Percentiles rank a stretch among this genome's conserved stretches.
Evolutionary conservation across 2,888 invertebrate species (phyloP).

Genomic region (Rhingia rostrata): DNA sequence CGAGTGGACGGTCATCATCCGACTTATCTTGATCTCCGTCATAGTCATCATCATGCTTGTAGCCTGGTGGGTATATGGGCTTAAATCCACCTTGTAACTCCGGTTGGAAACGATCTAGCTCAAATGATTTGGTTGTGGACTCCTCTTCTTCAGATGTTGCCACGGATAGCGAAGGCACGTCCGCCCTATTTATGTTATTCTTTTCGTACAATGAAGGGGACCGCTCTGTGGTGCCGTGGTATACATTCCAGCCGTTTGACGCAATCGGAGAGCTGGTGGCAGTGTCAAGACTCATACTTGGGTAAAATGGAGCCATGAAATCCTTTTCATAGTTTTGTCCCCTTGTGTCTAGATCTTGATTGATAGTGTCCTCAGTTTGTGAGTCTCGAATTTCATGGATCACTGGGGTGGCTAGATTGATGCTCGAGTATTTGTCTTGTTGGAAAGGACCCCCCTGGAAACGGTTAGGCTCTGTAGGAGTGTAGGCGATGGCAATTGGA

Average conservation of each 20-base stretch:
- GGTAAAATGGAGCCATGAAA: conserved; percentile 88
- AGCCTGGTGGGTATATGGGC: conserved; percentile 86
- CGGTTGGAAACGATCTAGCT: conserved; percentile 87
- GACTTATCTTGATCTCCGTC: conserved; percentile 73
- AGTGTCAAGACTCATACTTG: conserved; percentile 85
- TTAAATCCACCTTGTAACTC: conserved; percentile 88
- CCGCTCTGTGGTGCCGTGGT: conserved; percentile 80
- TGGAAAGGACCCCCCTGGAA: conserved; percentile 73
- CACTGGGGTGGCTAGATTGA: conserved; percentile 83
- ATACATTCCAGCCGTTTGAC: conserved; percentile 86
- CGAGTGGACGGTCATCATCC: conserved; percentile 76
- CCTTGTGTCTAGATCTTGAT: conserved; percentile 80
- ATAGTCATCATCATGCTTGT: conserved; percentile 76
- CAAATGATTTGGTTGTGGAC: conserved; percentile 84
- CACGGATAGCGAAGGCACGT: conserved; percentile 74
- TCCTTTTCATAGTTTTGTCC: conserved; percentile 83
- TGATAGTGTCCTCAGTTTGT: conserved; percentile 79
- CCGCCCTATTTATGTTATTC: conserved; percentile 81
- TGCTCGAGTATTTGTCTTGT: conserved; percentile 82
- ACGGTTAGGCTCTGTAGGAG: conserved; percentile 84
- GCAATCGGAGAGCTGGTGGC: conserved; percentile 82
- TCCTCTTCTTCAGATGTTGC: conserved; percentile 75
- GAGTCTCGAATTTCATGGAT: conserved; percentile 83
- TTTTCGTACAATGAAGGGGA: conserved; percentile 78
- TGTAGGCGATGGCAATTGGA: conserved; percentile 87